Percentiles rank a stretch among this genome's conserved stretches.
These are phyloP conservation scores for Coptodon rendalli DNA, from an alignment of 2,113 vertebrate genomes.

Conservation along the genomic window DNA sequence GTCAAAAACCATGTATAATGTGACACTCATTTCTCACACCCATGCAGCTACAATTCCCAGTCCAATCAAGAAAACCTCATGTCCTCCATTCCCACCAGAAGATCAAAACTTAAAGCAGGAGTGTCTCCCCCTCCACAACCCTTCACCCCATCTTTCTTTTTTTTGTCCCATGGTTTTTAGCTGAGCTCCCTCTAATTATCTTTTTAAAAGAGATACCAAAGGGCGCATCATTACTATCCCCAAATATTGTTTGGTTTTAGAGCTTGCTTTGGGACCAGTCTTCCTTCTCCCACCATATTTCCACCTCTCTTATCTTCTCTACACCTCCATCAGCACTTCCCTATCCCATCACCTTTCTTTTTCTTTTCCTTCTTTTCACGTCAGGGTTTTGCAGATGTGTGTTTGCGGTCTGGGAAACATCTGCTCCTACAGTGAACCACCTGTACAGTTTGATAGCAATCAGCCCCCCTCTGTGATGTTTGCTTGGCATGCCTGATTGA, in stretches of 20 bases:
- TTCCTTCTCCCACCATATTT: background rate
- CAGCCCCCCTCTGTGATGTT: conserved; percentile 49
- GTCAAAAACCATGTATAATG: background rate
- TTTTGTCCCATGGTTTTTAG: conserved; percentile 4
- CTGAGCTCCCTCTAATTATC: conserved; percentile 40
- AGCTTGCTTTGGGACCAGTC: background rate
- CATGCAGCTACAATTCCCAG: background rate
- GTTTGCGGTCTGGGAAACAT: conserved; percentile 46
- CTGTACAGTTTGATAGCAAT: conserved; percentile 49
- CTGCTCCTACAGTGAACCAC: conserved; percentile 53
- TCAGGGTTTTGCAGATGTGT: conserved; percentile 27
- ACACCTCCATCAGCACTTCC: conserved; percentile 1
- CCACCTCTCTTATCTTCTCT: background rate
- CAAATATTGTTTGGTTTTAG: background rate
- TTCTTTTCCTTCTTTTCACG: background rate
- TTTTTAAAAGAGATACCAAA: conserved; percentile 39
- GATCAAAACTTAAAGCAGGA: background rate
- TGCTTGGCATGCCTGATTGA: conserved; percentile 34
- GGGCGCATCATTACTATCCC: background rate
- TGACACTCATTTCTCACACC: conserved; percentile 12
- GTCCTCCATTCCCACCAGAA: background rate
- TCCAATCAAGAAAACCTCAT: conserved; percentile 16
- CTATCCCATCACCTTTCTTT: background rate
- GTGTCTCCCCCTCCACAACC: background rate
- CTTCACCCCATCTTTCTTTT: background rate